These are phyloP conservation scores for Willowsia nigromaculata DNA, from an alignment of 2,888 invertebrate genomes.

Conservation along the genomic window DNA sequence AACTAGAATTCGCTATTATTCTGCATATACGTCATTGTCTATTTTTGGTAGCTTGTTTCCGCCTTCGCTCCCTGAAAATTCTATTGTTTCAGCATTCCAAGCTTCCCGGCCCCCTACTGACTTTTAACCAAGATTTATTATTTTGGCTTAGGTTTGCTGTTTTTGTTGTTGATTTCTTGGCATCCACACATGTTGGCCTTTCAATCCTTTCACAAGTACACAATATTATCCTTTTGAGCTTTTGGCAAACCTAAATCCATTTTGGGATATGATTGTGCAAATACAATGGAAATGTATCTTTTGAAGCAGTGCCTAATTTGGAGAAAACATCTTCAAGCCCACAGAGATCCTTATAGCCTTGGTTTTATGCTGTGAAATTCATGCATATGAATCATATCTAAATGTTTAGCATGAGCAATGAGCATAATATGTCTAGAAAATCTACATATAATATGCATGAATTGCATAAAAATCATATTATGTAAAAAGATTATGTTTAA, in stretches of 20 bases:
- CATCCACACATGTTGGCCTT: slow-evolving; percentile 1
- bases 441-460: too few relatives aligned
- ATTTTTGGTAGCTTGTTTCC: too few relatives aligned
- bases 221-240: not conserved
- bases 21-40: too few relatives aligned
- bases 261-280: not conserved
- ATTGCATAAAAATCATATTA: too few relatives aligned
- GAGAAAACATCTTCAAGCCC: not conserved
- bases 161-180: slow-evolving; percentile 17
- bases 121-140: slow-evolving; percentile 39
- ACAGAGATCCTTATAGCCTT: too few relatives aligned
- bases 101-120: not conserved
- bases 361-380: too few relatives aligned
- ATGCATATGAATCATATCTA: too few relatives aligned
- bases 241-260: not conserved
- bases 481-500: too few relatives aligned
- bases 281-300: not conserved
- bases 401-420: too few relatives aligned
- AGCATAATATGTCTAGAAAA: too few relatives aligned
- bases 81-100: not conserved
- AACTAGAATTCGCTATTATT: too few relatives aligned
- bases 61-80: too few relatives aligned
- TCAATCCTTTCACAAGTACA: not conserved
- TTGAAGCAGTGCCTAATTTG: not conserved
- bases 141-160: not conserved